Conservation (phyloP, 2,888 invertebrate genomes). For the Epinotia bilunana region DNA sequence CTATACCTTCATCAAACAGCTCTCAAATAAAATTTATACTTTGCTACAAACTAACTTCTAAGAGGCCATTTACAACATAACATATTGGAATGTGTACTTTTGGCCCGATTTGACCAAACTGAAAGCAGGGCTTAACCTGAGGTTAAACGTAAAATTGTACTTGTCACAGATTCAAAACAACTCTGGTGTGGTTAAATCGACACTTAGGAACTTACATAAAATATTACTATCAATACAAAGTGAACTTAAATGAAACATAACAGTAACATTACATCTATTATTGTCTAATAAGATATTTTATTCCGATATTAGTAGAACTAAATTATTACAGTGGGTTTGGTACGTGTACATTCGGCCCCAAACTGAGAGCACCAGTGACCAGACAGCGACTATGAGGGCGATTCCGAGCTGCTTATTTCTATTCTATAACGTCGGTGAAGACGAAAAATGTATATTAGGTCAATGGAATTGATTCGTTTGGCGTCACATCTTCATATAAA, state of each 20-base stretch:
- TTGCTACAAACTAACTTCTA: background rate
- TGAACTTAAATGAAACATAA: background rate
- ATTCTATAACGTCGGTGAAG: no score
- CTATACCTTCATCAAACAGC: background rate
- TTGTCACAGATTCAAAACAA: background rate
- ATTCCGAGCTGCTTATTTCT: no score
- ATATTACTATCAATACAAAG: conserved; percentile 1
- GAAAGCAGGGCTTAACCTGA: background rate
- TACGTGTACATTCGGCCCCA: background rate
- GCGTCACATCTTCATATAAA: no score
- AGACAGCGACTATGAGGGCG: background rate
- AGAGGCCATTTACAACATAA: background rate
- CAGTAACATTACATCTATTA: conserved; percentile 27
- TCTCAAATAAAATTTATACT: background rate
- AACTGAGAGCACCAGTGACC: background rate
- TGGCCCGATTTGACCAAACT: background rate
- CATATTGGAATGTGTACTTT: background rate
- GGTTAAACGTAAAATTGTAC: background rate
- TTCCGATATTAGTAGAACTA: conserved; percentile 1
- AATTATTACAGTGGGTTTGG: background rate
- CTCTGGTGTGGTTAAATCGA: background rate
- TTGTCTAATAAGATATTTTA: conserved; percentile 31
- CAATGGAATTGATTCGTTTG: no score
- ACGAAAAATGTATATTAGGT: no score
- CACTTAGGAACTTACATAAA: conserved; percentile 9